phyloP scores from a whole-genome alignment of 2,113 vertebrate genomes.

The Eulemur rufifrons region DNA sequence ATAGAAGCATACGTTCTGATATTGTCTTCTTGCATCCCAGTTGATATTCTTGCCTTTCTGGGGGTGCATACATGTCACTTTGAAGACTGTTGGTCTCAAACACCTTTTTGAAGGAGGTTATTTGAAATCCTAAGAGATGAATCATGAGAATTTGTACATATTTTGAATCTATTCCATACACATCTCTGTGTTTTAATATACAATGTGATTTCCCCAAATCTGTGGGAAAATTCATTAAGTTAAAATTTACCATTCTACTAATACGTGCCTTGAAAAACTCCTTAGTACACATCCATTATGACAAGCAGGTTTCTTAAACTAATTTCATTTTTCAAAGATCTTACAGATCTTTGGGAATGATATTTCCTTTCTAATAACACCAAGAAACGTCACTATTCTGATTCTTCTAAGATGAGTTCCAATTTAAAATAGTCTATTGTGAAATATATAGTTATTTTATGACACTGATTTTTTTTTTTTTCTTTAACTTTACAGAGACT shows the following conservation, averaged over 20 bases:
- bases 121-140: background rate
- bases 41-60: background rate
- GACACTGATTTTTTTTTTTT: conserved; percentile 70
- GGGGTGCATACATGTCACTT: background rate
- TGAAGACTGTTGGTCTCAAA: background rate
- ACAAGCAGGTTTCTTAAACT: background rate
- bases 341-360: background rate
- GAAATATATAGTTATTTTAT: conserved; percentile 38
- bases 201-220: background rate
- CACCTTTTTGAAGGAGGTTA: background rate
- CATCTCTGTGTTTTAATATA: background rate
- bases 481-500: conserved; percentile 88
- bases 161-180: background rate
- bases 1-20: background rate
- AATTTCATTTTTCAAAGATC: background rate
- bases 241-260: background rate
- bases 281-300: background rate
- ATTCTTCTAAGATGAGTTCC: background rate
- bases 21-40: background rate
- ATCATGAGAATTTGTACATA: background rate
- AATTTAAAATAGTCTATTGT: conserved; percentile 49
- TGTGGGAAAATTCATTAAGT: background rate
- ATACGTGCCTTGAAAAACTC: background rate
- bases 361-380: background rate
- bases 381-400: background rate